Percentiles rank a stretch among this genome's conserved stretches.
These are phyloP conservation scores for Eledona agricola DNA, from an alignment of 2,888 invertebrate species.

Conservation along the genomic window DNA sequence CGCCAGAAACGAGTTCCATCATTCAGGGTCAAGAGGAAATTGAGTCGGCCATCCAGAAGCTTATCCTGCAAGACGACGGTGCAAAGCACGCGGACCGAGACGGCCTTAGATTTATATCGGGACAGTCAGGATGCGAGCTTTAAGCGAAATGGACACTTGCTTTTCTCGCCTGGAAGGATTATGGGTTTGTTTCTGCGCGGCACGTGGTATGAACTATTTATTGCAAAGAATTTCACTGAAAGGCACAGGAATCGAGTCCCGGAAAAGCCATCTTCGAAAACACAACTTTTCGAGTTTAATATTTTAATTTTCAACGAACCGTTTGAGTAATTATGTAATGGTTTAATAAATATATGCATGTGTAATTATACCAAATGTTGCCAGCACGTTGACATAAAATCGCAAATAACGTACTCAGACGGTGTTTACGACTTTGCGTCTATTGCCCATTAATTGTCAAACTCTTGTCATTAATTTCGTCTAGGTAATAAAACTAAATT, in stretches of 20 bases:
- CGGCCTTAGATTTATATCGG: conserved; percentile 52
- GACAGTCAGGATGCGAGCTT: conserved; percentile 45
- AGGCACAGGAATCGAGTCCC: no score
- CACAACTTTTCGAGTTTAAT: no score
- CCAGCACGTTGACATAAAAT: conserved; percentile 31
- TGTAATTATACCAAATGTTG: conserved; percentile 23
- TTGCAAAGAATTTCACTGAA: no score
- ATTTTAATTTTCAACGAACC: no score
- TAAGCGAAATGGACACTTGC: conserved; percentile 48
- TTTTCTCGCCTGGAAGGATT: conserved; percentile 43
- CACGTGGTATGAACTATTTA: no score
- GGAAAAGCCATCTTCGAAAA: no score
- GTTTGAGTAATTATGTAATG: conserved; percentile 22
- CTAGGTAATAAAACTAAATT: conserved; percentile 10
- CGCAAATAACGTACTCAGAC: conserved; percentile 19
- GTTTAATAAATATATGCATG: conserved; percentile 36
- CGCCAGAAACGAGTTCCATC: conserved; percentile 28
- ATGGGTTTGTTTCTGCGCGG: no score
- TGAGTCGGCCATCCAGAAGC: conserved; percentile 49
- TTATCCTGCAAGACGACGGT: conserved; percentile 43
- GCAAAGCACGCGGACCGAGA: conserved; percentile 28
- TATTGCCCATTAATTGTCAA: conserved; percentile 6
- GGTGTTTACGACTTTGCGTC: conserved; percentile 27
- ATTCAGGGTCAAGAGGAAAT: conserved; percentile 47
- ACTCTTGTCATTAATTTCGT: conserved; percentile 5